Conservation (phyloP, 2,797 vertebrate genomes). For the Helarctos malayanus region DNA sequence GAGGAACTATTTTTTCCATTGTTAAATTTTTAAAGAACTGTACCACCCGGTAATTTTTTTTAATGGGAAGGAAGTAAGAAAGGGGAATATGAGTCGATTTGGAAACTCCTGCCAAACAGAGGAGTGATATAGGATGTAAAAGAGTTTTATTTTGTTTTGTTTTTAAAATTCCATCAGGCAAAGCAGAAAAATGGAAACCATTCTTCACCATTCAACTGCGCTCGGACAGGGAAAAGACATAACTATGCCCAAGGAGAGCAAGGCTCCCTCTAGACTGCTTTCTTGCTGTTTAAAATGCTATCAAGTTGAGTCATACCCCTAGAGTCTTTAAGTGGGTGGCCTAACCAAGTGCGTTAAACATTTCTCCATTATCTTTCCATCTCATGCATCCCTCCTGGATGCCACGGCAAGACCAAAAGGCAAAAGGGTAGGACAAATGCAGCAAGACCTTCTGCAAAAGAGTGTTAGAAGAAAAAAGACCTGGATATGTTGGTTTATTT, state of each 20-base stretch:
- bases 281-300: neutral
- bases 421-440: neutral
- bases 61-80: neutral
- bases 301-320: neutral
- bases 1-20: neutral
- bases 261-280: neutral
- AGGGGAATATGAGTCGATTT: neutral
- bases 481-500: neutral
- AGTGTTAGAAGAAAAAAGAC: neutral
- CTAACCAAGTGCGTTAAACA: neutral
- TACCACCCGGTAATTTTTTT: neutral
- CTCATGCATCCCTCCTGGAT: neutral
- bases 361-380: neutral
- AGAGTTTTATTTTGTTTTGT: neutral
- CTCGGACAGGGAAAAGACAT: neutral
- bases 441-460: neutral
- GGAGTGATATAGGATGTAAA: neutral
- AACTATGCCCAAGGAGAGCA: neutral
- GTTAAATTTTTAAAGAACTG: neutral
- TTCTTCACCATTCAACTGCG: neutral
- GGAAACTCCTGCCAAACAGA: neutral
- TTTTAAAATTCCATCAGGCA: neutral
- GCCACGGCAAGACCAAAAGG: neutral
- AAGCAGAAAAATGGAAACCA: neutral
- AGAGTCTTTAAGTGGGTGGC: neutral